phyloP scores from a whole-genome alignment of 53 echinoderm and acorn worm species.

The Hippasteria phrygiana region DNA sequence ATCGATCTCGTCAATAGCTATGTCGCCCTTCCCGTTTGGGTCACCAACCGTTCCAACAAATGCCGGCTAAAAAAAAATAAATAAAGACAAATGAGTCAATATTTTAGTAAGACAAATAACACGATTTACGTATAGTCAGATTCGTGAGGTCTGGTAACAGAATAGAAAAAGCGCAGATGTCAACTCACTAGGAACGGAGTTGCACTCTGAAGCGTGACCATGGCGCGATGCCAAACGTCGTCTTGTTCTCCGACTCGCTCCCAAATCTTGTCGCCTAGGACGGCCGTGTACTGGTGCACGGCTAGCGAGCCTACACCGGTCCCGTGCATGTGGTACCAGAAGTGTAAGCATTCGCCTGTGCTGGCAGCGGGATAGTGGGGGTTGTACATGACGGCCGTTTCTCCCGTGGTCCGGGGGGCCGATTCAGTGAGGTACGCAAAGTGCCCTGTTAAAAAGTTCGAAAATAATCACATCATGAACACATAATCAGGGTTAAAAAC shows the following conservation, averaged over 20 bases:
- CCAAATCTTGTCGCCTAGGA: slow-evolving; percentile 46
- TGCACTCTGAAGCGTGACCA: slow-evolving; percentile 37
- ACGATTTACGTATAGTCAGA: neutral
- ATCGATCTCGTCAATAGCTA: slow-evolving; percentile 83
- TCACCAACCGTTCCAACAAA: slow-evolving; percentile 69
- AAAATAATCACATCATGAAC: too few species aligned
- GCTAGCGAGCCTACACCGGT: slow-evolving; percentile 63
- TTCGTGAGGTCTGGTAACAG: neutral
- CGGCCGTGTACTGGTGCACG: slow-evolving; percentile 50
- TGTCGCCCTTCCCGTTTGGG: slow-evolving; percentile 65
- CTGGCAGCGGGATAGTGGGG: slow-evolving; percentile 54
- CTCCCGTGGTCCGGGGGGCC: slow-evolving; percentile 28
- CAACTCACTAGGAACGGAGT: slow-evolving; percentile 21
- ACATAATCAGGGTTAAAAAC: too few species aligned
- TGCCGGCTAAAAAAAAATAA: slow-evolving; percentile 35
- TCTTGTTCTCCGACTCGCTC: slow-evolving; percentile 62
- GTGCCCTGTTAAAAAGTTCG: slow-evolving; percentile 56
- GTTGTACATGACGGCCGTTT: slow-evolving; percentile 64
- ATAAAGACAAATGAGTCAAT: neutral
- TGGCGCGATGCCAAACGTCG: slow-evolving; percentile 50
- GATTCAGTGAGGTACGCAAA: slow-evolving; percentile 57
- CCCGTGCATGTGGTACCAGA: slow-evolving; percentile 92
- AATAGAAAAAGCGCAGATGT: too few species aligned
- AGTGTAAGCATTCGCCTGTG: slow-evolving; percentile 71
- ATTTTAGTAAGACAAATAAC: too few species aligned